These are phyloP conservation scores for Euphonia xanthogaster DNA, from an alignment of 2,797 vertebrate species.

Conservation along the genomic window DNA sequence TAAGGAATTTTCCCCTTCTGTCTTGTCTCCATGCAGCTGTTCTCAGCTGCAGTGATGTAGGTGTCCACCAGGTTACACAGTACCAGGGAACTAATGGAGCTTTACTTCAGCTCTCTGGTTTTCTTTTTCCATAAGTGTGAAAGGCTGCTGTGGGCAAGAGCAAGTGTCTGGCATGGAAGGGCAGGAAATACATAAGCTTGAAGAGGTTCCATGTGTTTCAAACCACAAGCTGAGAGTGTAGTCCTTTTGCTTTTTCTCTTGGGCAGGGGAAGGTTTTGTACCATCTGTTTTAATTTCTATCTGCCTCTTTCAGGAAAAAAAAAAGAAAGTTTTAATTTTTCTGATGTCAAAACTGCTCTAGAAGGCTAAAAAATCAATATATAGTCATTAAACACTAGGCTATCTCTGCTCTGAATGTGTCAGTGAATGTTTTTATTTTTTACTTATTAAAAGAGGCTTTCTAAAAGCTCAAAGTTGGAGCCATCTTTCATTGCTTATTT, in stretches of 20 bases:
- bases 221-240: not conserved
- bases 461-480: not conserved
- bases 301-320: not conserved
- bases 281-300: not conserved
- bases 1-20: not conserved
- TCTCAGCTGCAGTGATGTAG: not conserved
- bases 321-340: not conserved
- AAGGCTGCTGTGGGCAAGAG: not conserved
- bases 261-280: not conserved
- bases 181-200: not conserved
- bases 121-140: not conserved
- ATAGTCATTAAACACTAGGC: not conserved
- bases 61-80: not conserved
- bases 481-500: not conserved
- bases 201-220: conserved; percentile 18
- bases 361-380: not conserved
- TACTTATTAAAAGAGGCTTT: not conserved
- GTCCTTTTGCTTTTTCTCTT: not conserved
- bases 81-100: not conserved
- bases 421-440: not conserved
- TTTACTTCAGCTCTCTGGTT: not conserved
- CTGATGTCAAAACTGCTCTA: not conserved
- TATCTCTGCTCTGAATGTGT: not conserved
- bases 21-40: not conserved
- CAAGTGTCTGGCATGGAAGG: not conserved